Percentiles rank a stretch among this genome's conserved stretches.
phyloP scores from a whole-genome alignment of 2,113 vertebrate genomes.

The Odocoileus hemionus region DNA sequence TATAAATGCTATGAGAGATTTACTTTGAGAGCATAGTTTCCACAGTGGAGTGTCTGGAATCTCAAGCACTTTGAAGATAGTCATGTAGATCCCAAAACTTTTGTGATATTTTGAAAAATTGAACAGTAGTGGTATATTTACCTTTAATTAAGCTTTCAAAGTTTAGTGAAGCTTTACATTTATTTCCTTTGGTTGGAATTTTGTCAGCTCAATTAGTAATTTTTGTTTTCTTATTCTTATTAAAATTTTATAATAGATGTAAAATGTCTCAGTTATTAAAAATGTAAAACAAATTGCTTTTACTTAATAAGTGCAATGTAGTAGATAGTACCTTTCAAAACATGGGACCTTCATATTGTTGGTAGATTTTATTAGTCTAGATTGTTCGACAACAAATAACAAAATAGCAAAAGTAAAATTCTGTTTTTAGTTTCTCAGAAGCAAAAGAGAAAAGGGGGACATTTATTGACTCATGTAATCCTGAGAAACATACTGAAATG shows the following conservation, averaged over 20 bases:
- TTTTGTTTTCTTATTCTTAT: not conserved
- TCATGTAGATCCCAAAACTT: not conserved
- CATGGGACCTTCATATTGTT: not conserved
- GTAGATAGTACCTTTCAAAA: not conserved
- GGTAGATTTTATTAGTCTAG: not conserved
- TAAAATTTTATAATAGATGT: not conserved
- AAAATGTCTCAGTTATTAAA: slow-evolving; percentile 26
- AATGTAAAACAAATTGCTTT: slow-evolving; percentile 7
- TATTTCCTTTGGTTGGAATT: not conserved
- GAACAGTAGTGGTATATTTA: not conserved
- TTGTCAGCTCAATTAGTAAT: slow-evolving; percentile 5
- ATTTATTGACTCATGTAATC: not conserved
- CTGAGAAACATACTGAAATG: not conserved
- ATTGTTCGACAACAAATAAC: not conserved
- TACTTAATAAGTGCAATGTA: not conserved
- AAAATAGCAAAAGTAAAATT: slow-evolving; percentile 4
- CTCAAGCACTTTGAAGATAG: not conserved
- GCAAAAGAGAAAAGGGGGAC: not conserved
- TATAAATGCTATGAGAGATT: not conserved
- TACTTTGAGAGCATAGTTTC: not conserved
- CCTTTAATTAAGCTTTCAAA: not conserved
- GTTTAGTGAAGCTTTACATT: not conserved
- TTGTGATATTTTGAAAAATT: not conserved
- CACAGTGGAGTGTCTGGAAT: not conserved
- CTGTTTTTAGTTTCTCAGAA: not conserved